These are phyloP conservation scores for Euspilapteryx auroguttella DNA, from an alignment of 2,888 invertebrate genomes.

Conservation along the genomic window DNA sequence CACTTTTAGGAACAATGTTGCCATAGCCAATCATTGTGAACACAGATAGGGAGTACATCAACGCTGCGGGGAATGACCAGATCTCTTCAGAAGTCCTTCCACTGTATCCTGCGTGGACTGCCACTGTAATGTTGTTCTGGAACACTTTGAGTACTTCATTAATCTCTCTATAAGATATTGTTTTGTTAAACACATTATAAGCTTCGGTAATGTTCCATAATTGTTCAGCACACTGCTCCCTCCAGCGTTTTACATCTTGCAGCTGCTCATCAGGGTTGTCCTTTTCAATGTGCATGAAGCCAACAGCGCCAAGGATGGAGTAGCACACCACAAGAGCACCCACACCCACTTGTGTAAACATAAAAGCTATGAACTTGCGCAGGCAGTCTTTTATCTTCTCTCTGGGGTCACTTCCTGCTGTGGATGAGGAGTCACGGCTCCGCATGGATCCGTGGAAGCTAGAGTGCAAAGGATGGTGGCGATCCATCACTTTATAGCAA, in stretches of 20 bases:
- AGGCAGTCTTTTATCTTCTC: constrained; percentile 84
- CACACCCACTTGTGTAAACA: constrained; percentile 92
- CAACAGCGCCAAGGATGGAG: constrained; percentile 81
- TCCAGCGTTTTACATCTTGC: constrained; percentile 48
- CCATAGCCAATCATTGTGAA: constrained; percentile 94
- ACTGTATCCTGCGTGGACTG: constrained; percentile 73
- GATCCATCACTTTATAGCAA: constrained; percentile 31
- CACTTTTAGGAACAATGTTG: constrained; percentile 79
- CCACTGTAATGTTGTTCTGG: constrained; percentile 67
- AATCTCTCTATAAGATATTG: constrained; percentile 63
- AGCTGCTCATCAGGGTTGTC: constrained; percentile 54
- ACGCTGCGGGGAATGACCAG: constrained; percentile 86
- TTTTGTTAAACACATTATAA: constrained; percentile 70
- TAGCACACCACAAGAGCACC: constrained; percentile 86
- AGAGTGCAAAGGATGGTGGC: constrained; percentile 28
- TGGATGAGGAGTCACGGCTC: constrained; percentile 69
- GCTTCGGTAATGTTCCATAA: constrained; percentile 71
- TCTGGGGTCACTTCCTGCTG: constrained; percentile 67
- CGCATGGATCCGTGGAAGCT: constrained; percentile 63
- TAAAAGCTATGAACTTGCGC: constrained; percentile 83
- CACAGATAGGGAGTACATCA: constrained; percentile 87
- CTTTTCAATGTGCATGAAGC: constrained; percentile 78
- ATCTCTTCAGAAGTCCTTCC: constrained; percentile 69
- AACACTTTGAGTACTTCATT: constrained; percentile 65
- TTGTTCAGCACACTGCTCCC: constrained; percentile 61